Evolutionary conservation across 37 sponge, comb jelly and placozoan species (phyloP), one percentile per base, ranked within the genome.

Genomic region (Ianthella basta): DNA sequence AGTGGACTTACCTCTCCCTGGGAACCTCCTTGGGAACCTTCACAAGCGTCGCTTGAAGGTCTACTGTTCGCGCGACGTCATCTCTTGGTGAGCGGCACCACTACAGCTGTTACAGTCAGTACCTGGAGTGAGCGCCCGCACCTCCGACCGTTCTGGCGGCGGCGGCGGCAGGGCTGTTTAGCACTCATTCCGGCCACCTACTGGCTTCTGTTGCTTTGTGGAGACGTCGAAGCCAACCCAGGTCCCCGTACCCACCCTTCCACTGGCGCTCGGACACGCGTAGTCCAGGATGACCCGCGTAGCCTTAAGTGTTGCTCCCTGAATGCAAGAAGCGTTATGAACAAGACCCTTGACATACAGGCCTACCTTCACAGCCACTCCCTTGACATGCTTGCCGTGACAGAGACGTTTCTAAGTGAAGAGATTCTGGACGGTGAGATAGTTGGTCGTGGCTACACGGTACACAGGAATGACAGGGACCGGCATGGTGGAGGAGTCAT

Each of bases 401-500:
- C 78, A 0, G 78, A 75, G 37, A 40, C 78, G 23, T 75, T 75
- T 41, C 53, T 75, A 16, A 75, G 53, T 75, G 78, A 6, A 24
- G 78, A 40, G 23, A 75, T 75, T 4, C 21, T 50, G 24, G 78
- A 75, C 10, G 37, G 53, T 41, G 78, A 75, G 53, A 39, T 75
- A 19, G 53, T 75, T 10, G 78, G 72, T 18, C 6, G 44, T 33
- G 21, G 15, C 50, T 39, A 64, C 25, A 13, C 21, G 15, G 67
- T 82, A 4, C 61, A 61, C 36, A 60, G 44, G 25, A 60, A n/a
- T 20, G 82, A 82, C 38, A 29, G 66, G 1, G 63, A 82, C 67
- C 12, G 82, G 18, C 82, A 82, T 38, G 82, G 82, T 23, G 84
- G 84, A 0, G 84, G 84, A 10, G 70, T 83, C 0, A 83, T 83